phyloP scores from a whole-genome alignment of 2,888 invertebrate species.

The Drosophila paramelanica region DNA sequence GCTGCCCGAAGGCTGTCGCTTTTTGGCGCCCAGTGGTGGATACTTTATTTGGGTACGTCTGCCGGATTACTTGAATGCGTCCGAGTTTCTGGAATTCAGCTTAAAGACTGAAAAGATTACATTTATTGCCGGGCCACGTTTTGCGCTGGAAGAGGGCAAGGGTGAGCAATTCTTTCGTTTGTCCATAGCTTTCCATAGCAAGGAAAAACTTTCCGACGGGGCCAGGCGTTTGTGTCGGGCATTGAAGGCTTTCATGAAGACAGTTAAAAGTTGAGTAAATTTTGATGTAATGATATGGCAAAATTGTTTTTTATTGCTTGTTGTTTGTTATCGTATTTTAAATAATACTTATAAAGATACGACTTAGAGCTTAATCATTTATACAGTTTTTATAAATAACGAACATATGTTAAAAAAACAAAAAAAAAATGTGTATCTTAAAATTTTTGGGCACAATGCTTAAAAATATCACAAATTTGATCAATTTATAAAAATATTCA shows the following conservation, averaged over 20 bases:
- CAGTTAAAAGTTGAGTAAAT: not conserved
- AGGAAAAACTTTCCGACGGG: constrained; percentile 82
- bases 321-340: constrained; percentile 57
- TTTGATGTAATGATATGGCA: constrained; percentile 59
- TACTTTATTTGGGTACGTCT: constrained; percentile 88
- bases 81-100: constrained; percentile 84
- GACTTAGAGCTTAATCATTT: constrained; percentile 59
- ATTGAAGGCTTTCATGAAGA: constrained; percentile 73
- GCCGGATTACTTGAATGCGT: constrained; percentile 83
- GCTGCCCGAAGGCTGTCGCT: constrained; percentile 85
- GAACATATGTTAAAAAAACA: constrained; percentile 10
- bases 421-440: constrained; percentile 43
- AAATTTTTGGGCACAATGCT: constrained; percentile 73
- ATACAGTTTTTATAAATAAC: constrained; percentile 58
- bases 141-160: constrained; percentile 81
- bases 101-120: constrained; percentile 84
- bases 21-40: constrained; percentile 86
- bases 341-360: constrained; percentile 65
- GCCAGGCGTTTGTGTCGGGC: constrained; percentile 81
- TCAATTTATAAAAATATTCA: constrained; percentile 62
- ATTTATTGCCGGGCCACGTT: constrained; percentile 85
- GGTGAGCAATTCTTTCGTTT: constrained; percentile 85
- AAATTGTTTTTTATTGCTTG: constrained; percentile 52
- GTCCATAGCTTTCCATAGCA: constrained; percentile 86
- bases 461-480: constrained; percentile 77